Conservation (phyloP, 2,797 vertebrate species). For the Tympanoctomys barrerae region DNA sequence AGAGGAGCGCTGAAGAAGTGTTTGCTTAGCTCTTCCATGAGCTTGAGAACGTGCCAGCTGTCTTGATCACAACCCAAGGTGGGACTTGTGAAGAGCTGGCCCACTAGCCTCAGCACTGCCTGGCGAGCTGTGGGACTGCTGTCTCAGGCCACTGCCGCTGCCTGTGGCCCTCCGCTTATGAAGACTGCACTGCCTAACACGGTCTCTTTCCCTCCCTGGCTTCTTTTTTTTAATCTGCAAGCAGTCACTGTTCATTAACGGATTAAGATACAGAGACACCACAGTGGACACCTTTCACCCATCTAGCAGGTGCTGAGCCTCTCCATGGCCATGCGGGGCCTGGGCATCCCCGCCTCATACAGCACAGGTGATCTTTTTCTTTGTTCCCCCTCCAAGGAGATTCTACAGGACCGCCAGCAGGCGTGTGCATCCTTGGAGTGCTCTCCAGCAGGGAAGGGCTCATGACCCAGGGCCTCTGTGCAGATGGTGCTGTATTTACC, state of each 20-base stretch:
- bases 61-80: neutral
- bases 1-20: neutral
- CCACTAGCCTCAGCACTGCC: neutral
- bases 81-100: neutral
- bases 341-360: neutral
- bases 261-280: neutral
- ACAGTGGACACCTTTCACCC: neutral
- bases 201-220: neutral
- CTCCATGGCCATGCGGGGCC: neutral
- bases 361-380: neutral
- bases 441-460: neutral
- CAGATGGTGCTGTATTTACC: neutral
- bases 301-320: neutral
- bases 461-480: neutral
- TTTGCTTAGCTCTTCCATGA: conserved; percentile 34
- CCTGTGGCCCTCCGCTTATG: neutral
- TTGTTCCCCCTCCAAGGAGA: neutral
- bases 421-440: neutral
- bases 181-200: neutral
- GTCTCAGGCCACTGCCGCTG: neutral
- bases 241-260: neutral
- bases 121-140: neutral
- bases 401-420: neutral
- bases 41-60: neutral
- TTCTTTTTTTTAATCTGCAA: neutral